These are phyloP conservation scores for Metalampra italica DNA, from an alignment of 2,888 invertebrate species.

Conservation along the genomic window DNA sequence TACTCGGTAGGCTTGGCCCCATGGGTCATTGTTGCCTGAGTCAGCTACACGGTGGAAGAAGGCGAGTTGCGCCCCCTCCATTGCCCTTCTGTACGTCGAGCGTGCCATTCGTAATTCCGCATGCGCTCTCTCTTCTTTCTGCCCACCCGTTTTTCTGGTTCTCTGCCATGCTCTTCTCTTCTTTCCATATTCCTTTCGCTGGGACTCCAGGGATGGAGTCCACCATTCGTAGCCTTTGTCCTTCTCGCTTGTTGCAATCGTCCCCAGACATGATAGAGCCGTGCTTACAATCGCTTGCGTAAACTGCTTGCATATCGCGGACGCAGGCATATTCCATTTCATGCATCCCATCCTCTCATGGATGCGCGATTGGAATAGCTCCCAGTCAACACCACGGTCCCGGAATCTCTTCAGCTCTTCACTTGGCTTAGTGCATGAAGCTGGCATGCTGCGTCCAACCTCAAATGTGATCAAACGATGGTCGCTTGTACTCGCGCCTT, in stretches of 20 bases:
- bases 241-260: no score
- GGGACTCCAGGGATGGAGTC: background rate
- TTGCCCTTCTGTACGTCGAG: no score
- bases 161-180: background rate
- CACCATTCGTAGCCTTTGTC: no score
- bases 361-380: background rate
- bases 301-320: background rate
- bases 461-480: no score
- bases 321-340: background rate
- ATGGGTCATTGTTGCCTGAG: no score
- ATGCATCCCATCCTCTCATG: background rate
- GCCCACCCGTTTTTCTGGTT: background rate
- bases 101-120: no score
- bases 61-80: no score
- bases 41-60: no score
- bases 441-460: no score
- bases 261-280: background rate
- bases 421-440: background rate
- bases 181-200: background rate
- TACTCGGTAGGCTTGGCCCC: no score
- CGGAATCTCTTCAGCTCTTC: slow-evolving; percentile 1
- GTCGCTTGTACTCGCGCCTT: no score
- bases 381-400: slow-evolving; percentile 4
- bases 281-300: background rate
- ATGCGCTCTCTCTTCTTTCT: background rate